Evolutionary conservation across 2,888 invertebrate species (phyloP).

Genomic region (Buathra laborator): DNA sequence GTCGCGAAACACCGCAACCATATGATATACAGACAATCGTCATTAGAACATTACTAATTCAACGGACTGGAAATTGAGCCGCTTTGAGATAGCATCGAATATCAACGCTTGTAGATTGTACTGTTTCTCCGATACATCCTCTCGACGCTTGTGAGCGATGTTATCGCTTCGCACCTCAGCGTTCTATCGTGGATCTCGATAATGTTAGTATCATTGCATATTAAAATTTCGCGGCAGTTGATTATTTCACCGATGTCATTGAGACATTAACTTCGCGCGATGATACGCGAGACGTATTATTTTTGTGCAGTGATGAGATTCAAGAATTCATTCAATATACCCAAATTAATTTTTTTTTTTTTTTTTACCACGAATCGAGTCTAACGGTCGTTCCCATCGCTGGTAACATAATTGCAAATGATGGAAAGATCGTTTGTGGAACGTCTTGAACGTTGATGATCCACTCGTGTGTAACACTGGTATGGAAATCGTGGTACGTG

Average conservation of each 20-base stretch:
- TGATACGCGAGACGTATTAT: too few species aligned
- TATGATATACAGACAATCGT: not conserved
- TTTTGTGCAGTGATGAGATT: too few species aligned
- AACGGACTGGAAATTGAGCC: not conserved
- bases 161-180: too few species aligned
- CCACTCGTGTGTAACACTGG: slow-evolving; percentile 7
- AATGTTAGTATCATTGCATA: too few species aligned
- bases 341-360: not conserved
- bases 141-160: too few species aligned
- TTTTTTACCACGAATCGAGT: not conserved
- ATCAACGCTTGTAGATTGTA: not conserved
- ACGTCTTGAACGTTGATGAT: slow-evolving; percentile 13
- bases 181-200: too few species aligned
- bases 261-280: too few species aligned
- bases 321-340: not conserved
- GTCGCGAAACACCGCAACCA: not conserved
- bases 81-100: not conserved
- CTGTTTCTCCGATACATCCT: not conserved
- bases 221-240: too few species aligned
- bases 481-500: slow-evolving; percentile 52
- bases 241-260: too few species aligned
- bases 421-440: slow-evolving; percentile 51
- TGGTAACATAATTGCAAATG: slow-evolving; percentile 51
- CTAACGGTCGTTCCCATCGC: slow-evolving; percentile 5
- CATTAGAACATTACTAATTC: not conserved